A percentile compares a stretch with the other conserved stretches of the same genome.
Conservation (phyloP, 2,113 vertebrate genomes). For the Octodon degus region DNA sequence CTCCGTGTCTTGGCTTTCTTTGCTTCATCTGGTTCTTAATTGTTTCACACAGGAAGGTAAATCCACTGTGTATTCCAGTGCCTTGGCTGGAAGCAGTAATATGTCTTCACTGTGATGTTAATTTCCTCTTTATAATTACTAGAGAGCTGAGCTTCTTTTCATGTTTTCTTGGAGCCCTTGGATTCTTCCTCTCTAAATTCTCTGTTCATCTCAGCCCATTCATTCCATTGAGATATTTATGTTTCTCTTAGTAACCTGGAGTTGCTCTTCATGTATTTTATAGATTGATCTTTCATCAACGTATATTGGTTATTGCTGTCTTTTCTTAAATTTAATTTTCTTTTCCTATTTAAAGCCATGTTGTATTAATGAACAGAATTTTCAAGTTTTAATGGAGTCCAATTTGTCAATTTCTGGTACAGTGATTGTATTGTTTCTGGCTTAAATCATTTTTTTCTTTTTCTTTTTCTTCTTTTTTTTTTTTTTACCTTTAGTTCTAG, state of each 20-base stretch:
- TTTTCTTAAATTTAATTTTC: constrained; percentile 44
- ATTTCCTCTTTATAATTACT: constrained; percentile 8
- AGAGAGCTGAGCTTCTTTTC: not conserved
- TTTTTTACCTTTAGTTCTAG: not conserved
- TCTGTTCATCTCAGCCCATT: not conserved
- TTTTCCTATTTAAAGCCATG: constrained; percentile 15
- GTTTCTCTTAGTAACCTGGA: constrained; percentile 27
- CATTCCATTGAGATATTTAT: not conserved
- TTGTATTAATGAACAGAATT: not conserved
- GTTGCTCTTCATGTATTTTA: not conserved
- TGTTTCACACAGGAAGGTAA: not conserved
- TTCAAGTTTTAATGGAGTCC: not conserved
- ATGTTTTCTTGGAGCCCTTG: not conserved
- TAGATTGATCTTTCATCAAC: not conserved
- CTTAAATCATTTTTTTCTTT: not conserved
- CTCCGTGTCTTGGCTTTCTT: fast-evolving
- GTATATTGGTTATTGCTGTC: not conserved
- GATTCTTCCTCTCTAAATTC: not conserved
- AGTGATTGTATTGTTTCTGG: not conserved
- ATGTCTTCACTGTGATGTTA: not conserved
- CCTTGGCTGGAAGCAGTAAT: not conserved
- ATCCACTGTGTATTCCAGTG: not conserved
- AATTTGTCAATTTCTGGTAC: not conserved
- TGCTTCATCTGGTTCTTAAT: not conserved
- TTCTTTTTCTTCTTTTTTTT: no score